Conservation (phyloP, 2,797 vertebrate genomes). For the Poliocrania exsul region DNA sequence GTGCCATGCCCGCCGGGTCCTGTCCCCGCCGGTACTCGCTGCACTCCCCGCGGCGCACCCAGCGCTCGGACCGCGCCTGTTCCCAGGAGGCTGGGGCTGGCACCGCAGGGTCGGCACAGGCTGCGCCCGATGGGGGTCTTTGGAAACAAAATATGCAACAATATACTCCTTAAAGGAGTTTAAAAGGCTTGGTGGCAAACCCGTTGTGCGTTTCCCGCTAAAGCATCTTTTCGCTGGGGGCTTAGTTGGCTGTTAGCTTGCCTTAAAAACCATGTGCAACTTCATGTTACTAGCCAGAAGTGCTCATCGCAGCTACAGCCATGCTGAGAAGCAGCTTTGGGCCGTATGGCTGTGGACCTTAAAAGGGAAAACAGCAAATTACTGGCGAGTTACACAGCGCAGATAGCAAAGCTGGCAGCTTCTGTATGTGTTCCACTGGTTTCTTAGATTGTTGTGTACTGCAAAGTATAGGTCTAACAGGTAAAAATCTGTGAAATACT, state of each 20-base stretch:
- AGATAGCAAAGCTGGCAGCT: neutral
- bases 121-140: neutral
- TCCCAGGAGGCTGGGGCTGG: neutral
- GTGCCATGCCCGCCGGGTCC: neutral
- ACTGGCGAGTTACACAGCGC: neutral
- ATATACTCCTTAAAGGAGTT: neutral
- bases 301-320: neutral
- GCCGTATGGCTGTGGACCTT: neutral
- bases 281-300: neutral
- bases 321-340: neutral
- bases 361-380: slow-evolving; percentile 43
- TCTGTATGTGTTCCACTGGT: neutral
- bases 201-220: fast-evolving
- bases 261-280: neutral
- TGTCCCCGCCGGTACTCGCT: neutral
- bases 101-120: fast-evolving
- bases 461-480: neutral
- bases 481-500: neutral
- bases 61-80: neutral
- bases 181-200: neutral
- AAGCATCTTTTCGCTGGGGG: neutral
- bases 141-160: neutral
- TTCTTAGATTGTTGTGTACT: neutral
- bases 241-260: neutral
- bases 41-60: neutral